A percentile compares a stretch with the other conserved stretches of the same genome.
phyloP scores from a whole-genome alignment of 2,113 vertebrate species.

The Lepus timidus region DNA sequence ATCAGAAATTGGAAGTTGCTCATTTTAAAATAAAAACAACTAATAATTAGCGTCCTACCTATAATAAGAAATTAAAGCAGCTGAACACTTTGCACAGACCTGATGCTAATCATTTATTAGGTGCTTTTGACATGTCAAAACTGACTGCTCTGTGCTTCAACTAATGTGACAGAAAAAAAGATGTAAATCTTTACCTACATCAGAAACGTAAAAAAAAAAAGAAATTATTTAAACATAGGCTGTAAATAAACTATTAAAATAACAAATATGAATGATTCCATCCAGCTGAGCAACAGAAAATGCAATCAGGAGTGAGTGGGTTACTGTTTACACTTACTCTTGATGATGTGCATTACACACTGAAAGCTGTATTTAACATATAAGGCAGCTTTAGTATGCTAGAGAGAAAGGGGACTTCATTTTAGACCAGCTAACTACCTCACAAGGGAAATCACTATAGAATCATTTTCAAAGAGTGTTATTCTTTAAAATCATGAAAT shows the following conservation, averaged over 20 bases:
- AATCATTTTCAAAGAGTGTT: background rate
- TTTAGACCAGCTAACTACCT: background rate
- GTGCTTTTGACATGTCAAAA: background rate
- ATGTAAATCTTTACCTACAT: slow-evolving; percentile 19
- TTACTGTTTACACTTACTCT: slow-evolving; percentile 37
- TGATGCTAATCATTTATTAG: background rate
- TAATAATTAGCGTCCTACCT: background rate
- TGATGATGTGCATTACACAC: background rate
- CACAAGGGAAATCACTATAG: background rate
- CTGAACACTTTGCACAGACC: background rate
- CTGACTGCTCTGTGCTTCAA: background rate
- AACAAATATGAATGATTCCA: slow-evolving; percentile 40
- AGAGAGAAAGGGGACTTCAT: background rate
- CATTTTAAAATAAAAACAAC: slow-evolving; percentile 49
- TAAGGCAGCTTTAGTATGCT: slow-evolving; percentile 9
- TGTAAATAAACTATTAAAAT: slow-evolving; percentile 56
- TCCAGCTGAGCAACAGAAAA: slow-evolving; percentile 25
- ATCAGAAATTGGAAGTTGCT: background rate
- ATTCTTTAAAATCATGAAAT: background rate
- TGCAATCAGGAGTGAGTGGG: slow-evolving; percentile 1
- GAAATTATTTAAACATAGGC: slow-evolving; percentile 35
- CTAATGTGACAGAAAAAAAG: background rate
- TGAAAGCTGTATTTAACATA: slow-evolving; percentile 18
- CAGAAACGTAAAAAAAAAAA: slow-evolving; percentile 26
- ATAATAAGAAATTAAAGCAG: background rate